Base-by-base conservation (phyloP, 2,888 invertebrate species). In the Rhopalosiphum nymphaeae region DNA sequence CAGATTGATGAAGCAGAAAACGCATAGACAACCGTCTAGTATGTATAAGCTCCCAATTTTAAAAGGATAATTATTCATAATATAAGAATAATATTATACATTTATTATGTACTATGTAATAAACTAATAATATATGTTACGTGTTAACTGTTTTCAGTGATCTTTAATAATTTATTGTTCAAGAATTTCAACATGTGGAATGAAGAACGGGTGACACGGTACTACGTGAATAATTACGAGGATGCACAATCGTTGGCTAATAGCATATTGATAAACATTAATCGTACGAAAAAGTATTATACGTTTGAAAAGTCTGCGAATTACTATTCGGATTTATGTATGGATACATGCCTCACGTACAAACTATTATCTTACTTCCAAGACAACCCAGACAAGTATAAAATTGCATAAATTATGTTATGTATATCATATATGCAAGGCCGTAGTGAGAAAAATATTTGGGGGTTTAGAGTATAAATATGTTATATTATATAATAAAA, bases 341-440 rank as follows among this genome's bases (percentile, higher is more conserved):
- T 89, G 44, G 89, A 89, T n/a, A 89, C 13, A 29, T 44, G n/a
- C 3, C 0, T 3, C 2, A 3, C 61, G n/a, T 61, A 89, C 61
- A 44, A 61, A n/a, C 13, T 46, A 13, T 56, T 89, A 61, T 11
- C 89, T 29, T 46, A 61, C 61, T 89, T 61, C 42, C 89, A 89
- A 89, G 61, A 61, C 9, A 21, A 89, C 21, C 61, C 89, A 42
- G n/a, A 61, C 61, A n/a, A 61, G 89, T 89, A 87, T 61, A 61
- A 67, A 29, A 78, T 36, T 78, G 9, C 21, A 78, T 78, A 36
- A 78, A 78, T 78, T 36, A 78, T 21, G 21, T 78, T 26, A 9
- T 78, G 0, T 29, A 11, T 61, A 57, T 9, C 26, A 57, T 29
- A 57, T 67, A 29, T n/a, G 61, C 29, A n/a, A n/a, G n/a, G n/a